These are phyloP conservation scores for Cricetomys ansorgei DNA, from an alignment of 2,113 vertebrate genomes.

Conservation along the genomic window DNA sequence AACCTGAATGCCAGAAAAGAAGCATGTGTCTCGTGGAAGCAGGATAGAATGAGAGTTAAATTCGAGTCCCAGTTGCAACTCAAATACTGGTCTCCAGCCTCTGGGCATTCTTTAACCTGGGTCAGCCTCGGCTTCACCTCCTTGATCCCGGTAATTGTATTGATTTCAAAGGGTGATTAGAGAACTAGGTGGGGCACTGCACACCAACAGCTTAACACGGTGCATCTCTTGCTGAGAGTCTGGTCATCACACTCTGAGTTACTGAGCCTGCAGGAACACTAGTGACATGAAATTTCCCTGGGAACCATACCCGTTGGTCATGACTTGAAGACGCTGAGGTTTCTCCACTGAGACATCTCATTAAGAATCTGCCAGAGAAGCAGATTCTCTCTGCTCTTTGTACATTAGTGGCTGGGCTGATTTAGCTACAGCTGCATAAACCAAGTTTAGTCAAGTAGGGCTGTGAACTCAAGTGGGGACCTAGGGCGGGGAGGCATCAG, in stretches of 20 bases:
- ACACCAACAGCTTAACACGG: neutral
- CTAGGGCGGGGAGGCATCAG: neutral
- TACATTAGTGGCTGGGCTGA: rapidly evolving
- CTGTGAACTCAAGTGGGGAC: neutral
- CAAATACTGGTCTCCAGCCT: no score
- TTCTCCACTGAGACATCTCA: neutral
- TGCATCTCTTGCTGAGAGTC: neutral
- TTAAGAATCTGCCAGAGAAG: neutral
- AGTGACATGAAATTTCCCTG: neutral
- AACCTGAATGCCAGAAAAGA: neutral
- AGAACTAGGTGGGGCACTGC: neutral
- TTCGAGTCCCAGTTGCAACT: neutral
- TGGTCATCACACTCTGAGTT: neutral
- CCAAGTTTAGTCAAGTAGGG: neutral
- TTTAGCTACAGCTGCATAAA: neutral
- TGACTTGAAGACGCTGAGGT: neutral
- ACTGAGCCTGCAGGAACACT: neutral
- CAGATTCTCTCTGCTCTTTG: neutral
- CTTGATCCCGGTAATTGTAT: neutral
- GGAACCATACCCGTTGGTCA: rapidly evolving
- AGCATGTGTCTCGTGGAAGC: neutral
- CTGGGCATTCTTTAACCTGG: neutral
- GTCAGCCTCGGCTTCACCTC: neutral
- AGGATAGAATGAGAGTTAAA: neutral
- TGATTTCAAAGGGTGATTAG: neutral